Evolutionary conservation across 1,140 invertebrate genomes (phyloP), one percentile per base, ranked within the genome.

Genomic region (Pachypeltis micranthus): DNA sequence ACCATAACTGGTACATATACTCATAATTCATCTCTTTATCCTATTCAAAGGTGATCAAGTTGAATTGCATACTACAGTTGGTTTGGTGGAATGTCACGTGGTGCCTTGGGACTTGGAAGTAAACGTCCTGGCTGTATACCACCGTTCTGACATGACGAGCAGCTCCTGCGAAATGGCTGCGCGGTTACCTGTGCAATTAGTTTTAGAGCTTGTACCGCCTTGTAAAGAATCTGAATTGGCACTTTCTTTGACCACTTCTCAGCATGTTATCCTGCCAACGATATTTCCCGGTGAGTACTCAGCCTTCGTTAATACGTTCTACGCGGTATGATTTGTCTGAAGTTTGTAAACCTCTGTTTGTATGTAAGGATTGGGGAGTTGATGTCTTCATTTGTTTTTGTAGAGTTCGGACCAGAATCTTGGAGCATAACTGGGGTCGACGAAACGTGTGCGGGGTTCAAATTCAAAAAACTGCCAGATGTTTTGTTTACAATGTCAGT

Each of bases 221-320:
- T 14, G 28, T 4, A 60, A 61, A 27, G 66, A 65, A 10, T 19
- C 28, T 28, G 39, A 60, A 14, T 39, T 21, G 19, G 57, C 31
- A 4, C 27, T 67, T 0, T 63, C 2, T 16, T 55, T 65, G 28
- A 56, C 65, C 14, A 47, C 47, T 16, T 24, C 58, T 29, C 65
- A 63, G 51, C 21, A 39, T 61, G 26, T 57, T 44, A 60, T 60
- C 14, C 39, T 61, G 26, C 57, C 62, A 3, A 34, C 59, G 23
- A 44, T 66, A 58, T 66, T 66, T 63, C 34, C 65, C 26, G 65
- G 65, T 66, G 25, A n/a, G n/a, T n/a, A n/a, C n/a, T n/a, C n/a
- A n/a, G n/a, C n/a, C n/a, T n/a, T n/a, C n/a, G n/a, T n/a, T n/a
- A n/a, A n/a, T n/a, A n/a, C n/a, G n/a, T n/a, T n/a, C 7, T 12